phyloP scores from a whole-genome alignment of 2,113 vertebrate genomes.

The Phrynosoma blainvillii region DNA sequence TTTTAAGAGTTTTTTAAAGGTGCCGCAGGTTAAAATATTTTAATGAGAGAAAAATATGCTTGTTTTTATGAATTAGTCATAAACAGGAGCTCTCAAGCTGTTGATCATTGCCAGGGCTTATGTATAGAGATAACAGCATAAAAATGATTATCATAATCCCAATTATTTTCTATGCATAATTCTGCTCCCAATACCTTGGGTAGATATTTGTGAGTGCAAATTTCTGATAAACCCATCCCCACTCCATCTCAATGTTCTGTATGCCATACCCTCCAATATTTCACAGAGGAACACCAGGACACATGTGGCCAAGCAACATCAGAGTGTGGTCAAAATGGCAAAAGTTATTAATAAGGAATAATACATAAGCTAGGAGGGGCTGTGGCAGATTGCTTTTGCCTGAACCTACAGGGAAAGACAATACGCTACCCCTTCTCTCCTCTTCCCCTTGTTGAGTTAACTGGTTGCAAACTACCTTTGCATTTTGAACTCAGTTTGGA shows the following conservation, averaged over 20 bases:
- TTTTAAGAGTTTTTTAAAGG: background rate
- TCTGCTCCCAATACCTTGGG: background rate
- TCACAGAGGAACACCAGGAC: too few relatives aligned
- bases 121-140: background rate
- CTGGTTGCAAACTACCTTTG: too few relatives aligned
- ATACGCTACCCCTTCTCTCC: too few relatives aligned
- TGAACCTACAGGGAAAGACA: too few relatives aligned
- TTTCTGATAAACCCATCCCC: background rate
- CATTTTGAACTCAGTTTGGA: too few relatives aligned
- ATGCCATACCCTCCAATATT: too few relatives aligned
- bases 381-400: too few relatives aligned
- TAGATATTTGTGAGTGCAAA: background rate
- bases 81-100: background rate
- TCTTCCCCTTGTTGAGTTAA: too few relatives aligned
- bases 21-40: background rate
- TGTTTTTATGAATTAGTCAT: background rate
- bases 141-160: background rate
- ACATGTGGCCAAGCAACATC: too few relatives aligned
- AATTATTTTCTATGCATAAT: background rate
- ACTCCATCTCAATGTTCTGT: background rate
- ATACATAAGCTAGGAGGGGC: too few relatives aligned
- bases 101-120: background rate
- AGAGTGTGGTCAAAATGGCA: too few relatives aligned
- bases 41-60: background rate
- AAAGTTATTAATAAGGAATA: too few relatives aligned